Base-by-base conservation (phyloP, 1,140 invertebrate genomes). In the Drosophila murphyi region DNA sequence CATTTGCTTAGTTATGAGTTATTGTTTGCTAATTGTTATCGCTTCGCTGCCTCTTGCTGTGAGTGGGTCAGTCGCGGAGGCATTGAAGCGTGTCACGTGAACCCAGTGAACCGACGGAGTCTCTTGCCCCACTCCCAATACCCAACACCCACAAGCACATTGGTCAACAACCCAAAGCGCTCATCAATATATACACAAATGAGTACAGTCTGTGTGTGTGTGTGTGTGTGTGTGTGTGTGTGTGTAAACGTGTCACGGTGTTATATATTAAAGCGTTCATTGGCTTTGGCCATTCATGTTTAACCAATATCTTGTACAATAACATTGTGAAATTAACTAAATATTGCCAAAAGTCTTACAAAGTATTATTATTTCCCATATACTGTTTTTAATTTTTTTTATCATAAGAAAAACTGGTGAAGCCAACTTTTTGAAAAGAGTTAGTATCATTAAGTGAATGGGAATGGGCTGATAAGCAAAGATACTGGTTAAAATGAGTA, bases 101-200 rank as follows among this genome's bases (percentile, higher is more conserved):
- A 34, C 20, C 35, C 41, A 28, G 3, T 29, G 57, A 55, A 34
- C 32, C 20, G 37, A 39, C 65, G 47, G 3, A 43, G 45, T 71
- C 63, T n/a, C 67, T 52, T 47, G 52, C 61, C 57, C 32, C 29
- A 45, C 55, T 20, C 20, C 20, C 20, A 20, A 20, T 2, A 20
- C 45, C 32, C 12, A 34, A 43, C 2, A 5, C 3, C 39, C 3
- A 20, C 43, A 52, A 52, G 20, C 55, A 35, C 60, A 61, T 73
- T 87, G 82, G 82, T 88, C 82, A 87, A 87, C 82, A 87, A 87
- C 82, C 82, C 87, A 87, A 87, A 87, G 87, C 87, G 82, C 69
- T 87, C 82, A 87, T 79, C 82, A 87, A 82, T 87, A 82, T 82
- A 63, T 41, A 78, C 37, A 51, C 48, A 64, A 4, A 60, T 50